Conservation (phyloP, 2,888 invertebrate genomes). For the Leptogaster cylindrica region DNA sequence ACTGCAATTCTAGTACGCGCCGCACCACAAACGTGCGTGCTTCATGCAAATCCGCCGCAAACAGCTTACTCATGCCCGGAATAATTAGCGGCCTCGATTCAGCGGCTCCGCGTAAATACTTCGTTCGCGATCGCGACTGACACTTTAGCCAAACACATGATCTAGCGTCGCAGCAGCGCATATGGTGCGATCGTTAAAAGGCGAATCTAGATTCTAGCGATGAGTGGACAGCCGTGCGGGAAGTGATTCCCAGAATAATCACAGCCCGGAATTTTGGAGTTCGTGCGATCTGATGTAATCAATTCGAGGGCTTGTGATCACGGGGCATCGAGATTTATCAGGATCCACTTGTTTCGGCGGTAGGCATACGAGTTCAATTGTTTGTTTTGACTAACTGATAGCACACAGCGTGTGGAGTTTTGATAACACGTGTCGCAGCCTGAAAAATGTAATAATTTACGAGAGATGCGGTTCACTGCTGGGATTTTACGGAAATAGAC, state of each 20-base stretch:
- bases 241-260: slow-evolving; percentile 23
- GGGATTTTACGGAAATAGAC: not conserved
- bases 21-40: slow-evolving; percentile 1
- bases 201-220: too few relatives aligned
- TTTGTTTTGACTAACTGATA: slow-evolving; percentile 36
- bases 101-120: not conserved
- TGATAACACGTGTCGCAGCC: slow-evolving; percentile 15
- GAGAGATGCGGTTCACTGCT: slow-evolving; percentile 17
- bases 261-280: slow-evolving; percentile 14
- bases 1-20: not conserved
- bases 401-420: slow-evolving; percentile 15
- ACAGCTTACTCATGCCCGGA: slow-evolving; percentile 28
- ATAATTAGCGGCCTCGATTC: slow-evolving; percentile 32
- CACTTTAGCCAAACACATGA: slow-evolving; percentile 22
- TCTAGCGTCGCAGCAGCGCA: slow-evolving; percentile 6
- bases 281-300: slow-evolving; percentile 29
- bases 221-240: slow-evolving; percentile 12
- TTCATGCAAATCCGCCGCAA: slow-evolving; percentile 9
- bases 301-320: slow-evolving; percentile 27
- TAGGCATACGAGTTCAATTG: not conserved
- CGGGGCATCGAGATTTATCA: slow-evolving; percentile 9
- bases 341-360: not conserved
- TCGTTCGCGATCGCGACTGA: not conserved
- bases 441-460: not conserved
- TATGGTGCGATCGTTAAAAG: slow-evolving; percentile 3